These are phyloP conservation scores for Pristionchus fissidentatus DNA, from an alignment of 2,888 invertebrate species.

Conservation along the genomic window DNA sequence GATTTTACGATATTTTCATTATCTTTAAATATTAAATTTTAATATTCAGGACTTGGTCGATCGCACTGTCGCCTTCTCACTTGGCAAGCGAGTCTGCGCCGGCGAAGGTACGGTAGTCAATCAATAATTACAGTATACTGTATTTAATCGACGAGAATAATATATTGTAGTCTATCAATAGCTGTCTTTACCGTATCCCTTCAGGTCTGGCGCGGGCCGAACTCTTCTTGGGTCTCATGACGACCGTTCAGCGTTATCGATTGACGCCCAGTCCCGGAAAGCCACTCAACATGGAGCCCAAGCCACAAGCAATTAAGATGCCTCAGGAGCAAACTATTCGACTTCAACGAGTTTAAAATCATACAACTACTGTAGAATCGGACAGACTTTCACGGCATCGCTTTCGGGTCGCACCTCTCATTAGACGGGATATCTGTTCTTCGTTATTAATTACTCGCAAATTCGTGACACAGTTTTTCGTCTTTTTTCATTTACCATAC, in stretches of 20 bases:
- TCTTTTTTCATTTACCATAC: no score
- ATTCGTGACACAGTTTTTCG: no score
- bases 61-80: constrained; percentile 14
- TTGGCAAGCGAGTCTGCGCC: constrained; percentile 3
- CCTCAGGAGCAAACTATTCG: background rate
- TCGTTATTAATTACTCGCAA: no score
- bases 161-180: background rate
- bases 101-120: background rate
- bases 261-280: background rate
- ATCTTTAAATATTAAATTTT: background rate
- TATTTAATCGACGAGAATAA: no score
- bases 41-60: background rate
- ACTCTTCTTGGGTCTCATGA: background rate
- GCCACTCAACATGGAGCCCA: background rate
- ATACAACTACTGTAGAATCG: no score
- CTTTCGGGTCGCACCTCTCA: no score
- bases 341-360: background rate
- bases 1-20: no score
- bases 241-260: constrained; percentile 10
- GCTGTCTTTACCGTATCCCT: background rate
- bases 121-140: no score
- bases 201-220: constrained; percentile 6
- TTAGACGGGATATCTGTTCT: no score
- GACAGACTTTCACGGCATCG: no score
- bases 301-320: background rate